Evolutionary conservation across 2,797 vertebrate species (phyloP), one percentile per base, ranked within the genome.

Genomic region (Prunella strophiata): DNA sequence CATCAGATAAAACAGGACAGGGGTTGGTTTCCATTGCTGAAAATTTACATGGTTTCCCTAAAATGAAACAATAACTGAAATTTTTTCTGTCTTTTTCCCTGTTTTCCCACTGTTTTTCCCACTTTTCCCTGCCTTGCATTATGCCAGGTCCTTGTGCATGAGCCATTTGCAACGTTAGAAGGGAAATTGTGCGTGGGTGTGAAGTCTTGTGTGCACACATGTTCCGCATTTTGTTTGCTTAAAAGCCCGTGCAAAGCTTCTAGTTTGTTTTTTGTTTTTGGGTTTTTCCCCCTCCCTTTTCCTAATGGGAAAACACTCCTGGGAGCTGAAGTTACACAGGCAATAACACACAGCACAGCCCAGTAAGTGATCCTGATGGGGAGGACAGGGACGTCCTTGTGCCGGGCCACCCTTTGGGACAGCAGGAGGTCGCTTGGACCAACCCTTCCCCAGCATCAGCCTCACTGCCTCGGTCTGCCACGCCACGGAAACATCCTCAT

Each of bases 181-280:
- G 85, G 93, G 95, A 94, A 97, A 96, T 95, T 26, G 92, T 75
- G 93, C 76, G 73, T 94, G 92, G 92, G 93, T 93, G 95, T 88
- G 93, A 96, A 95, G 93, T 85, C 87, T 91, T 95, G 93, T 92
- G 94, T 78, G 92, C 93, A 92, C 94, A 96, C 91, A 96, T 93
- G 95, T 68, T 78, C 94, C 87, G 75, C 87, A 95, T 95, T 96
- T 96, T 94, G 92, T 96, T 96, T 96, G 96, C 89, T 95, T 96
- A 96, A 93, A 96, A 95, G 91, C 94, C 96, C 66, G 8, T 93
- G 93, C 73, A 94, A 88, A 91, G 79, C 62, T 70, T 25, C 45
- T 23, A 34, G 30, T 30, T 34, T 22, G 38, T 16, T 13, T 21
- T 40, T 16, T 1, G 12, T 61, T 36, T 36, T 36, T 2, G 21